Base-by-base conservation (phyloP, 2,113 vertebrate genomes). In the Pelmatolapia mariae region DNA sequence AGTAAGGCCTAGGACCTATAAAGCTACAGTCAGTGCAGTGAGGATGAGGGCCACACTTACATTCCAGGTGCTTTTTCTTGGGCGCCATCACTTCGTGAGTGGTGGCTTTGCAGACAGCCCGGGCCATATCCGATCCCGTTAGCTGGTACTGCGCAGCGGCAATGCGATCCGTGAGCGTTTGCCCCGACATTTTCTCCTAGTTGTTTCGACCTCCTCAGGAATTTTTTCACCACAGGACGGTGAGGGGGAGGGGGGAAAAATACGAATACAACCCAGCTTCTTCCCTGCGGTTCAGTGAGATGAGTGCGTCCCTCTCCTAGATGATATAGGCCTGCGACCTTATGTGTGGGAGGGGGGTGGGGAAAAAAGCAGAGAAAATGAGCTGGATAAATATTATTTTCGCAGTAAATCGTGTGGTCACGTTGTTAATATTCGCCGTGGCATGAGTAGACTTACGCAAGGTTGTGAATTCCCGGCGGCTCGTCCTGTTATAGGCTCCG, bases 1-100 rank as follows among this genome's bases (percentile, higher is more conserved):
- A 0, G 54, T 47, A 45, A 71, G 43, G 36, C 15, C 8, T 26
- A 13, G 8, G 59, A 10, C n/a, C 18, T 36, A 7, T 4, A 26
- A 38, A 40, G 26, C 33, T 19, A 26, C 13, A 29, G 3, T 36
- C 11, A 22, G 3, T 90, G 84, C 43, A 61, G 52, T 4, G 29
- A 18, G 81, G 31, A 59, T 76, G 68, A 57, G n/a, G 24, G 91
- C 92, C 91, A 22, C 88, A 97, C 98, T 99, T 97, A 99, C 98
- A 99, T 94, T 99, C 98, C 96, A 99, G 97, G 98, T 99, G 98
- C 95, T 99, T 99, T 63, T 99, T 99, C 97, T 99, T 99, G 96
- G 98, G 98, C 94, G 98, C 98, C 98, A 99, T 99, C 96, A 99
- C 98, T 95, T 99, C 98, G 89, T 99, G 98, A 93, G 98, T 99